These are phyloP conservation scores for Rhynchotus rufescens DNA, from an alignment of 2,797 vertebrate species.

Conservation along the genomic window DNA sequence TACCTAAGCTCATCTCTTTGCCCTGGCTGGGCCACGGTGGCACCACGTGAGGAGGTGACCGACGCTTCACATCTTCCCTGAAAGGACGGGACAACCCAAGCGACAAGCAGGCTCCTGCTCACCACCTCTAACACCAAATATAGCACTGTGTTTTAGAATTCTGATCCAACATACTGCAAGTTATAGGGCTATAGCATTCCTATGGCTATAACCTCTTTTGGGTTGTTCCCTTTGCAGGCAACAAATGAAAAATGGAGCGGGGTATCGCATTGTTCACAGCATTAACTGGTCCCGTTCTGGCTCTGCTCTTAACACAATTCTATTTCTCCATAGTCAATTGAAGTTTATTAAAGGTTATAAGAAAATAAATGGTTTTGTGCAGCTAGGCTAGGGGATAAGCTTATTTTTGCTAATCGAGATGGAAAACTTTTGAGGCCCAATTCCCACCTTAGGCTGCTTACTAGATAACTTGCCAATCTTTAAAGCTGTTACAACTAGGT, in stretches of 20 bases:
- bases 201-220: conserved; percentile 31
- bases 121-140: not conserved
- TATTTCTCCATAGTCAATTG: conserved; percentile 29
- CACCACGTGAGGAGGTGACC: fast-evolving
- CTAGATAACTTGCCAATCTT: conserved; percentile 60
- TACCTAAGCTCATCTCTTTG: not conserved
- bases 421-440: conserved; percentile 61
- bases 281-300: not conserved
- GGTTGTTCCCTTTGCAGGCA: not conserved
- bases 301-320: conserved; percentile 17
- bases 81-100: not conserved
- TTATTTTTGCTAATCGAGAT: conserved; percentile 67
- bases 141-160: not conserved
- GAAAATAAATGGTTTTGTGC: conserved; percentile 53
- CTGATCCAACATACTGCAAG: conserved; percentile 23
- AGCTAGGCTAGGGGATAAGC: conserved; percentile 39
- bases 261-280: not conserved
- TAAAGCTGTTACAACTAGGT: conserved; percentile 71
- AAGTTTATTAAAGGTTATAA: conserved; percentile 49
- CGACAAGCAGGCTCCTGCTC: not conserved
- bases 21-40: too few relatives aligned
- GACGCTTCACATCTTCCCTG: fast-evolving
- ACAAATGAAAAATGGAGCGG: conserved; percentile 21
- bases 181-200: not conserved
- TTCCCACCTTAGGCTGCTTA: conserved; percentile 73